A percentile compares a stretch with the other conserved stretches of the same genome.
Evolutionary conservation across 2,888 invertebrate species (phyloP).

Genomic region (Ariolimax columbianus): DNA sequence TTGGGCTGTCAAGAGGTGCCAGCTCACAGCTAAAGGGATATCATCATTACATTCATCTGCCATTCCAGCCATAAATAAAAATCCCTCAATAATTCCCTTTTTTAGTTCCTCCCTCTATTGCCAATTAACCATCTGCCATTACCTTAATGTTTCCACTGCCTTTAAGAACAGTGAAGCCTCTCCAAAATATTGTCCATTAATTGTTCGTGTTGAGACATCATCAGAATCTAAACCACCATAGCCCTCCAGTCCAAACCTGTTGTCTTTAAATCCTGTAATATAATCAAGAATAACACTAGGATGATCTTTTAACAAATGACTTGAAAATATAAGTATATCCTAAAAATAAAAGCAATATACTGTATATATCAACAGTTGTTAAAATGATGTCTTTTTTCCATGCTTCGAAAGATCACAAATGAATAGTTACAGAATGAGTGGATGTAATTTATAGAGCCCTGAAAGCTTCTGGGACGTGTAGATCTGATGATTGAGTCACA

Average conservation of each 20-base stretch:
- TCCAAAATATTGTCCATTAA: slow-evolving; percentile 73
- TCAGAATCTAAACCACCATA: slow-evolving; percentile 87
- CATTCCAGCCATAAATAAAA: not conserved
- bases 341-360: too few relatives aligned
- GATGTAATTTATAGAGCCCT: too few relatives aligned
- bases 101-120: not conserved
- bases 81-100: not conserved
- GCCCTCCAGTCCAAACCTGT: slow-evolving; percentile 85
- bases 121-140: not conserved
- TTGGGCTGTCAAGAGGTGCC: too few relatives aligned
- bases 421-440: too few relatives aligned
- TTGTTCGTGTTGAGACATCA: slow-evolving; percentile 85
- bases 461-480: too few relatives aligned
- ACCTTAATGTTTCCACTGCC: slow-evolving; percentile 64
- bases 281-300: not conserved
- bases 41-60: not conserved
- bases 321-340: too few relatives aligned
- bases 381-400: too few relatives aligned
- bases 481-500: too few relatives aligned
- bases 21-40: too few relatives aligned
- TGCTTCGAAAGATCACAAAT: too few relatives aligned
- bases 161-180: slow-evolving; percentile 64
- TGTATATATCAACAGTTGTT: too few relatives aligned
- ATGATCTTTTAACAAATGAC: not conserved
- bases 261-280: slow-evolving; percentile 72